Evolutionary conservation across 2,888 invertebrate genomes (phyloP), one percentile per base, ranked within the genome.

Genomic region (Callyntrura sp.): DNA sequence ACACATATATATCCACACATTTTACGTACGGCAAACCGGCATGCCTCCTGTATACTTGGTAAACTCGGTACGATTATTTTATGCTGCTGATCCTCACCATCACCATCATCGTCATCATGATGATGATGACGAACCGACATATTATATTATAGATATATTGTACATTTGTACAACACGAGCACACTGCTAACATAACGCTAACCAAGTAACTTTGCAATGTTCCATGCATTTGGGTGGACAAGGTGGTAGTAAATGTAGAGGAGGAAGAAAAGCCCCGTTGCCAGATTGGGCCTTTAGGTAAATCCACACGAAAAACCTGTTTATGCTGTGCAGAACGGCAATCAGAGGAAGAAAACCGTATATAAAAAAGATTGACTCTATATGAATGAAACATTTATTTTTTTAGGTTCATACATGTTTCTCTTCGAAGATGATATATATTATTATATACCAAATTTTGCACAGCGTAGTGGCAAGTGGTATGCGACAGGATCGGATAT

Each of bases 211-310:
- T n/a, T n/a, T n/a, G n/a, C n/a, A n/a, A n/a, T n/a, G n/a, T n/a
- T n/a, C n/a, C n/a, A n/a, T n/a, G n/a, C n/a, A n/a, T n/a, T n/a
- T n/a, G n/a, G n/a, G n/a, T 55, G 85, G 73, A 45, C 73, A 85
- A 73, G 85, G 85, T 85, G 85, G 85, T 60, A 25, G 20, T 20
- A 43, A 73, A 45, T 43, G 48, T 48, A 14, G 43, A 85, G 45
- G 85, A 85, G 35, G 35, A 35, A 35, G 35, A 35, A n/a, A n/a
- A 35, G 35, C 35, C 3, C 6, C 3, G 6, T 35, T 85, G 85
- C 85, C 85, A 85, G 45, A 85, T 85, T 85, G 85, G 73, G 76
- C 85, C 0, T 17, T 35, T 51, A 0, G 48, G 5, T 9, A 20
- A 84, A 57, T 51, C 28, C 28, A 14, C 17, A 6, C 35, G 57